Evolutionary conservation across 1,140 invertebrate species (phyloP), one percentile per base, ranked within the genome.

Genomic region (Atta texana): DNA sequence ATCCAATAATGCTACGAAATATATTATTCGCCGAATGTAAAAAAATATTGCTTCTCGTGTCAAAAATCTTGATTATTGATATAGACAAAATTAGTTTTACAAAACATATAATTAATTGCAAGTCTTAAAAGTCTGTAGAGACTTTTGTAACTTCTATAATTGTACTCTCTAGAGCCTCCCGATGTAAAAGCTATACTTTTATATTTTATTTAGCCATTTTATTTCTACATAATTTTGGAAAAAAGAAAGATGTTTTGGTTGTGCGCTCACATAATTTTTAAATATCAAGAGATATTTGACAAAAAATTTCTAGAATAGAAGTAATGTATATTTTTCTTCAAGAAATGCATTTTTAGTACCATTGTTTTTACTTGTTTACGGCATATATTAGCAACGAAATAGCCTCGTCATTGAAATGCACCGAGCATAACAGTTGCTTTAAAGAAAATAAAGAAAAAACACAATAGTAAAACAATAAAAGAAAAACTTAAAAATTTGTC

Each of bases 381-480:
- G 57, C n/a, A 61, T 81, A 75, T 21, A 63, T 87, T 66, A 87
- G 55, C 63, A 72, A 71, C 64, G n/a, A 80, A 69, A 87, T 77
- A 80, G 28, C 78, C 66, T 87, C 86, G 57, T 61, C 59, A 72
- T 80, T 66, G 44, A 87, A 91, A 90, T 91, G 87, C 89, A 90
- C 74, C 28, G 61, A 87, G 61, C 74, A 82, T 78, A 86, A 69
- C 34, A 31, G 28, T 74, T 74, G 28, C 61, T 90, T 71, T 39
- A 59, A 64, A 82, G 68, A 49, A 80, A 71, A 81, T 21, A 80
- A 89, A 77, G 61, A 61, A 87, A 86, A 28, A 61, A 88, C 44
- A 21, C 63, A 82, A 88, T 90, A 51, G 85, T 91, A 81, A 87
- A 87, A 86, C 14, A 28, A 72, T 74, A 61, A 74, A 61, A 82